Percentiles rank a stretch among this genome's conserved stretches.
Conservation (phyloP, 2,113 vertebrate genomes). For the Xiphophorus hellerii region DNA sequence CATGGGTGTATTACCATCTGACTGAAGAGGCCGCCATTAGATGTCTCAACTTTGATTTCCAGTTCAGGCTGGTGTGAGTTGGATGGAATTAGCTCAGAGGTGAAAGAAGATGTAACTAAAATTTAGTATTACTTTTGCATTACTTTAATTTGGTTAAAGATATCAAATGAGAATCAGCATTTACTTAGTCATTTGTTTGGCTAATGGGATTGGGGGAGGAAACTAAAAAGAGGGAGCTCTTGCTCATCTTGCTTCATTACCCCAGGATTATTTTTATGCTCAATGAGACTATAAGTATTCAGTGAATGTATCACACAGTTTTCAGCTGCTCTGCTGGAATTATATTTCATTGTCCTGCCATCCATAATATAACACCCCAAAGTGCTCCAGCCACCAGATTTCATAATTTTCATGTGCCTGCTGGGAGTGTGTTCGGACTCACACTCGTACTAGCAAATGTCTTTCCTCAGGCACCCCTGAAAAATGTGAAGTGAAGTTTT, state of each 20-base stretch:
- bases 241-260: not conserved
- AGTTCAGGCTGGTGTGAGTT: not conserved
- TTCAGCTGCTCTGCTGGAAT: not conserved
- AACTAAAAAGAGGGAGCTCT: too few species aligned
- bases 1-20: too few species aligned
- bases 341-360: not conserved
- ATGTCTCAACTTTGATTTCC: not conserved
- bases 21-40: not conserved
- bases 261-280: not conserved
- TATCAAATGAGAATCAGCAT: too few species aligned
- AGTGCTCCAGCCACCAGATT: not conserved
- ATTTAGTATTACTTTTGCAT: not conserved
- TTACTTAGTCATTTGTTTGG: too few species aligned
- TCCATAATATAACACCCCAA: not conserved
- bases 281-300: not conserved
- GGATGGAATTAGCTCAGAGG: not conserved
- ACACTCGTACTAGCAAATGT: not conserved
- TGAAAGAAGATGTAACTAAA: not conserved
- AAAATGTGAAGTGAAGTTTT: not conserved
- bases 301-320: not conserved
- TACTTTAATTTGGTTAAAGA: not conserved
- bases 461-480: not conserved
- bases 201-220: not conserved
- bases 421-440: not conserved
- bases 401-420: not conserved